Base-by-base conservation (phyloP, 37 sponge, comb jelly and placozoan species). In the Ianthella basta region DNA sequence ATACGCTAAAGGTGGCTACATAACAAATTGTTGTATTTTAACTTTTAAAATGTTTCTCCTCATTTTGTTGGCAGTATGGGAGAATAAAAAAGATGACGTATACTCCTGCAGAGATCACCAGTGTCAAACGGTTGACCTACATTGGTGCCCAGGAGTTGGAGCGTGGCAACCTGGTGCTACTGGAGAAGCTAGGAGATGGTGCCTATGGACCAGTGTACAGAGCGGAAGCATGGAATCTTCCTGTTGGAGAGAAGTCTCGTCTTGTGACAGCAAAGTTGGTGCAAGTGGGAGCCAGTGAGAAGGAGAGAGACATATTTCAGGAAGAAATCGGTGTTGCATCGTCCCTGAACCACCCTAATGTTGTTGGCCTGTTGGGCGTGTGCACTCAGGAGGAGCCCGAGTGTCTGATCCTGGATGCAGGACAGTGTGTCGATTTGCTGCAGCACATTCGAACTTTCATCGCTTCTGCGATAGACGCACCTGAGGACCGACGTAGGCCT, bases 341-440 rank as follows among this genome's bases (percentile, higher is more conserved):
- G 0, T n/a, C 78, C 25, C 68, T 93, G 40, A 89, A 80, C 35
- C 93, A 93, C 35, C 60, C 81, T 24, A 86, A 93, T 81, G 90
- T 93, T 15, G 90, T 89, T 20, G 88, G 85, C 0, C 15, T 89
- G n/a, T 69, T 93, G 6, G 93, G 84, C 0, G 79, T 89, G 38
- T 93, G 88, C 61, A 89, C 86, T 8, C 41, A 89, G 16, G 84
- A 86, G 25, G 59, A 86, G 5, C 93, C 89, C 0, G 80, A 87
- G 32, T 93, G 90, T 67, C 55, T 89, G 41, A 32, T 93, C 3
- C 82, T 93, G 20, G 93, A 93, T 53, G 90, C 85, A 21, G 93
- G 93, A 0, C 30, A 72, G 60, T 66, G 79, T 4, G 60, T 83
- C 2, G 88, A 89, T 50, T 75, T 93, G 1, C 70, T 89, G n/a